Percentiles rank a stretch among this genome's conserved stretches.
phyloP scores from a whole-genome alignment of 2,113 vertebrate species.

The Cyprinus carpio region DNA sequence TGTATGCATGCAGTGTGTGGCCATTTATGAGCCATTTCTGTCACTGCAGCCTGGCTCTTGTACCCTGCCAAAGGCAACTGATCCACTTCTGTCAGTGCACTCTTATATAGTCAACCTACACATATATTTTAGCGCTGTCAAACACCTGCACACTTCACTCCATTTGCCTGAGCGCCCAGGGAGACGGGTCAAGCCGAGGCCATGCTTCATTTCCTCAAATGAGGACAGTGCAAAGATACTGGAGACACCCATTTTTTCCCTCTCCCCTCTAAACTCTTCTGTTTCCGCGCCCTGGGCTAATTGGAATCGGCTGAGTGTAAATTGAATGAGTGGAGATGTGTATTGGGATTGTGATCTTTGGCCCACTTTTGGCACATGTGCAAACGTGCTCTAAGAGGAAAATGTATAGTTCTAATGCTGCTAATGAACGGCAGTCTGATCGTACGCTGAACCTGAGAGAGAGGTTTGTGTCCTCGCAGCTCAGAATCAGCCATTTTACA shows the following conservation, averaged over 20 bases:
- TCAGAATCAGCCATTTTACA: conserved; percentile 40
- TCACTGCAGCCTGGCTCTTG: not conserved
- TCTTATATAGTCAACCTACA: conserved; percentile 20
- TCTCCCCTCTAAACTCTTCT: conserved; percentile 26
- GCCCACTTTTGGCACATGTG: conserved; percentile 62
- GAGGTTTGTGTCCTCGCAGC: conserved; percentile 36
- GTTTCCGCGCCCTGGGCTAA: conserved; percentile 66
- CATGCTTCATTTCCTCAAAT: conserved; percentile 50
- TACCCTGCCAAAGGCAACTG: conserved; percentile 15
- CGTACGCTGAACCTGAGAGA: not conserved
- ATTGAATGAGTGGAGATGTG: conserved; percentile 37
- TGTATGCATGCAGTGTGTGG: not conserved
- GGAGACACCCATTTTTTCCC: conserved; percentile 28
- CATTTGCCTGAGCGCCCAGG: conserved; percentile 32
- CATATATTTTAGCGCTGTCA: not conserved
- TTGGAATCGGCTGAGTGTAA: conserved; percentile 64
- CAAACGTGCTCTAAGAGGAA: not conserved
- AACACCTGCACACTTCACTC: conserved; percentile 24
- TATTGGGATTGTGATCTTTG: conserved; percentile 61
- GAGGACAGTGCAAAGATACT: conserved; percentile 44
- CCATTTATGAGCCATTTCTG: conserved; percentile 25
- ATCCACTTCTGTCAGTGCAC: conserved; percentile 46
- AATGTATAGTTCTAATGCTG: not conserved
- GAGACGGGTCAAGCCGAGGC: conserved; percentile 31
- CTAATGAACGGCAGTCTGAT: not conserved